These are phyloP conservation scores for Enoplolaimus lenunculus DNA, from an alignment of 2,888 invertebrate genomes.

Conservation along the genomic window DNA sequence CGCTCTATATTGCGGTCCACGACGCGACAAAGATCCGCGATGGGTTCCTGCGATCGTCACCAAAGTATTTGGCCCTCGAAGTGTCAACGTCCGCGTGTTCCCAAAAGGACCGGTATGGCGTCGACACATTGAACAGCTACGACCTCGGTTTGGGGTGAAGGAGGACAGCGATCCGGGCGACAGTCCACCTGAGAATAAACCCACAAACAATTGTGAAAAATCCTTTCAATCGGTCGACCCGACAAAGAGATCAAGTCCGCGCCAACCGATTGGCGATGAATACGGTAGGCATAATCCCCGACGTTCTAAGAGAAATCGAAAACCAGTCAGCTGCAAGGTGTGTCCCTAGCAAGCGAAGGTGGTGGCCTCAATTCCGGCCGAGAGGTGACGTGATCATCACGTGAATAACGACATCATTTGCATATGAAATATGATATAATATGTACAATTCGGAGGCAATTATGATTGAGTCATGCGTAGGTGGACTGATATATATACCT, in stretches of 20 bases:
- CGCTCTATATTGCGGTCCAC: slow-evolving; percentile 19
- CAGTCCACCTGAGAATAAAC: neutral
- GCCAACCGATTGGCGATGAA: neutral
- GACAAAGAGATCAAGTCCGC: neutral
- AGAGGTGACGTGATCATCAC: too few species aligned
- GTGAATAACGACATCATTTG: too few species aligned
- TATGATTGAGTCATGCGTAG: too few species aligned
- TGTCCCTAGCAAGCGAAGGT: too few species aligned
- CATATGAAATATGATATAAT: too few species aligned
- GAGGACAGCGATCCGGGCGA: slow-evolving; percentile 1
- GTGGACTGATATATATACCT: too few species aligned
- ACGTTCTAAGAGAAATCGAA: neutral
- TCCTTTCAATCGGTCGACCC: too few species aligned
- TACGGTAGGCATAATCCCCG: neutral
- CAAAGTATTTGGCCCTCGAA: slow-evolving; percentile 17
- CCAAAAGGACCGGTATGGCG: slow-evolving; percentile 21
- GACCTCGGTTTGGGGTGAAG: slow-evolving; percentile 17
- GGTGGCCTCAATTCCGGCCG: too few species aligned
- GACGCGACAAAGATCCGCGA: slow-evolving; percentile 20
- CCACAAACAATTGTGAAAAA: neutral
- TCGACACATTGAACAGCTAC: slow-evolving; percentile 22
- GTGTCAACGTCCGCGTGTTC: slow-evolving; percentile 13
- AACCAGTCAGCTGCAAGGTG: too few species aligned
- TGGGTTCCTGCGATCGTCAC: slow-evolving; percentile 22
- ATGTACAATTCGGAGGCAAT: too few species aligned